Evolutionary conservation across 2,113 vertebrate species (phyloP).

Genomic region (Silurus glanis): DNA sequence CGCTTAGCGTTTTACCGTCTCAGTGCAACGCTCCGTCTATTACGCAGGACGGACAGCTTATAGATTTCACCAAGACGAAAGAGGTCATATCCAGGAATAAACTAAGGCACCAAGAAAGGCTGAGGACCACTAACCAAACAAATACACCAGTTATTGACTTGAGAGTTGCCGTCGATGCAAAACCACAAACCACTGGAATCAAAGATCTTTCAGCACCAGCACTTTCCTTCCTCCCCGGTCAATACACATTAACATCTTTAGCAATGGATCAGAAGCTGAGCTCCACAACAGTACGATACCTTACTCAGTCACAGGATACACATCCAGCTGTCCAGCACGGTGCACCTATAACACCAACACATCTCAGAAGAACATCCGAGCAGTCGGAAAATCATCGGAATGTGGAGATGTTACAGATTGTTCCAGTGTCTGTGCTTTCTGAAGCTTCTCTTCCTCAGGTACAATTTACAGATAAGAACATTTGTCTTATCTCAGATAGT

Average conservation of each 20-base stretch:
- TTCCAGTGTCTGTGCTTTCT: neutral
- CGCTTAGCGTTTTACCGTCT: conserved; percentile 62
- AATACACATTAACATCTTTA: neutral
- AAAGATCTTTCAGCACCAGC: conserved; percentile 59
- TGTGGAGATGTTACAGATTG: neutral
- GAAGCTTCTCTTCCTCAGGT: neutral
- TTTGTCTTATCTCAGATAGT: neutral
- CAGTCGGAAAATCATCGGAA: conserved; percentile 2
- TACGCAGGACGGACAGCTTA: conserved; percentile 72
- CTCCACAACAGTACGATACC: neutral
- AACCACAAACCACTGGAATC: conserved; percentile 41
- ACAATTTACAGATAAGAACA: neutral
- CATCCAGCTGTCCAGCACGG: conserved; percentile 11
- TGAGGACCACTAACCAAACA: conserved; percentile 59
- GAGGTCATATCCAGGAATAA: conserved; percentile 74
- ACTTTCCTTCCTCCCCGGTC: neutral
- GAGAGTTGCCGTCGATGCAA: conserved; percentile 55
- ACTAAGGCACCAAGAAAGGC: conserved; percentile 65
- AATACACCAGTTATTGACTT: conserved; percentile 74
- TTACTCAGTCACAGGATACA: conserved; percentile 19
- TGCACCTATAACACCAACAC: conserved; percentile 27
- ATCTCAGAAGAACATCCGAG: neutral
- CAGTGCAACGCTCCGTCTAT: conserved; percentile 60
- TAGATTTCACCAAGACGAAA: conserved; percentile 81
- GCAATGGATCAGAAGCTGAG: neutral